Base-by-base conservation (phyloP, 2,888 invertebrate species). In the Plusia festucae region DNA sequence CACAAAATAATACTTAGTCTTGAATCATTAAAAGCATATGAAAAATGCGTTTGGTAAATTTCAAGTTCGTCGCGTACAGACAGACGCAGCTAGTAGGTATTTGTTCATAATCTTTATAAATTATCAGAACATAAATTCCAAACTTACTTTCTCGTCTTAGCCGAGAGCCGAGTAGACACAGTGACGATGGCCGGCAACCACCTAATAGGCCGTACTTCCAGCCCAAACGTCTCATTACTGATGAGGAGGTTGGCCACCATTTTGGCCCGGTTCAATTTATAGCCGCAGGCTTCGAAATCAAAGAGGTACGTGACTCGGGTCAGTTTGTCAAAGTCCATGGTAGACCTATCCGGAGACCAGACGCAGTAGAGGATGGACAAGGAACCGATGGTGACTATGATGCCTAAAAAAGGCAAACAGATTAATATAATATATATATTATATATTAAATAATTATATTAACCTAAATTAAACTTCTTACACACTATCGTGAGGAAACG, bases 221-320 rank as follows among this genome's bases (percentile, higher is more conserved):
- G 68, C 0, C 88, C 88, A 13, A 64, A 71, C 0, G 92, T 92
- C 0, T 88, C 76, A 53, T 90, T 91, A 44, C 84, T 86, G 2
- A 93, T 83, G 0, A 75, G 70, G 1, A 93, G 60, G 44, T 88
- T 87, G 1, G 70, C 65, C 1, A 90, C 78, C 1, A 80, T 60
- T 3, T 80, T 83, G 0, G 79, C 68, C 0, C 73, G 70, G 1
- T 73, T 60, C 1, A 87, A 60, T 1, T 79, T 75, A 53, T 85
- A 79, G 0, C 87, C 88, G 44, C 94, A 94, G 0, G 88, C 88
- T 0, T 83, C 65, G 1, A 85, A 83, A 55, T 94, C 93, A 67
- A 89, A 93, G 1, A 94, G 78, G 61, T 94, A 94, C 93, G 93
- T 93, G 59, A 93, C 88, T 6, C 93, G 88, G 1, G 81, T 79